phyloP scores from a whole-genome alignment of 2,888 invertebrate species.

The Cephus spinipes region DNA sequence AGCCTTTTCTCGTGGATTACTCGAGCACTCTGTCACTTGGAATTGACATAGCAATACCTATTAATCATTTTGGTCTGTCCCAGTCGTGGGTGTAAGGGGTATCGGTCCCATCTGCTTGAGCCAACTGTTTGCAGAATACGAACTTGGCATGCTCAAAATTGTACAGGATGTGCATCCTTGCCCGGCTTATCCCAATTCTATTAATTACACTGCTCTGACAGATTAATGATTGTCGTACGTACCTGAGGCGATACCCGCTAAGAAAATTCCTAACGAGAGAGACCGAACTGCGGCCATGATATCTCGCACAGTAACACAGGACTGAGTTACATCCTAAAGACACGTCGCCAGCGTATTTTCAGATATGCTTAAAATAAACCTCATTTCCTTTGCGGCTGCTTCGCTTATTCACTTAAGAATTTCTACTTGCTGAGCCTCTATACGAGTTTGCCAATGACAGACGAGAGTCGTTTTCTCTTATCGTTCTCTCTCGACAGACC shows the following conservation, averaged over 20 bases:
- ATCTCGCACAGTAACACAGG: conserved; percentile 36
- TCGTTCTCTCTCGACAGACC: not conserved
- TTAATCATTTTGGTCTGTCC: not conserved
- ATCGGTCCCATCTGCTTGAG: not conserved
- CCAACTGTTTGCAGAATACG: not conserved
- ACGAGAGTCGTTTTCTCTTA: not conserved
- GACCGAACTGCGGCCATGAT: conserved; percentile 39
- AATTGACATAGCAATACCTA: not conserved
- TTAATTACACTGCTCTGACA: not conserved
- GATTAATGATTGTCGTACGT: conserved; percentile 26
- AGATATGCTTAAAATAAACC: conserved; percentile 54
- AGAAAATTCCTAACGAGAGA: conserved; percentile 26
- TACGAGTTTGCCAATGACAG: not conserved
- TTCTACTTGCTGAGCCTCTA: not conserved
- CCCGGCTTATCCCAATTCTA: not conserved
- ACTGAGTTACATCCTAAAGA: conserved; percentile 35
- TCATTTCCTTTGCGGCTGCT: conserved; percentile 16
- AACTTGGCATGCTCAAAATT: not conserved
- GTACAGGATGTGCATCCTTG: not conserved
- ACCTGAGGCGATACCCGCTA: conserved; percentile 33
- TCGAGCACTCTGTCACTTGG: not conserved
- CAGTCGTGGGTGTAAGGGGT: not conserved
- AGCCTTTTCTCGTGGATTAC: not conserved
- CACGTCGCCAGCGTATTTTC: conserved; percentile 45
- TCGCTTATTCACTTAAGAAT: conserved; percentile 3